phyloP scores from a whole-genome alignment of 2,888 invertebrate species.

The Baronia brevicornis region DNA sequence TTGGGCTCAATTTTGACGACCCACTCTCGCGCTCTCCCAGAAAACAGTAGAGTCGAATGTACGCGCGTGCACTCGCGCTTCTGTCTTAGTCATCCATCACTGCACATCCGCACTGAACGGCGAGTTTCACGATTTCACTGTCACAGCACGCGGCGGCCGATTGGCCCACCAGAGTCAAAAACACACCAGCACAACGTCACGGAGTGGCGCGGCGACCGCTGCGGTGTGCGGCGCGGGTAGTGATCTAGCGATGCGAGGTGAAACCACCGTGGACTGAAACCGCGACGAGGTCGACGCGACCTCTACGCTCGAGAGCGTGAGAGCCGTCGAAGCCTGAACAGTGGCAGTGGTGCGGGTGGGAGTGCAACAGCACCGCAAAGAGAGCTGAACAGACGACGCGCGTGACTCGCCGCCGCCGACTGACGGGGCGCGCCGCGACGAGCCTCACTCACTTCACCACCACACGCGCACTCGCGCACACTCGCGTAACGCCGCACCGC shows the following conservation, averaged over 20 bases:
- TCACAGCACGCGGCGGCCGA: conserved; percentile 64
- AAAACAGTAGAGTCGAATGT: conserved; percentile 47
- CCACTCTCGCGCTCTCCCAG: conserved; percentile 55
- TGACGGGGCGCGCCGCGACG: conserved; percentile 69
- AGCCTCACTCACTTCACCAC: conserved; percentile 49
- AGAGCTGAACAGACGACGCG: conserved; percentile 64
- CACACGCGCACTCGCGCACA: conserved; percentile 58
- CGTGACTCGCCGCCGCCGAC: conserved; percentile 72
- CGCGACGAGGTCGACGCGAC: conserved; percentile 51
- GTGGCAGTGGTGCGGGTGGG: conserved; percentile 51
- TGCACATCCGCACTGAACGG: conserved; percentile 72
- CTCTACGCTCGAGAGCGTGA: conserved; percentile 67
- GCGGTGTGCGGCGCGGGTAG: conserved; percentile 35
- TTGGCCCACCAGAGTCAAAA: conserved; percentile 54
- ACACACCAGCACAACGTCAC: conserved; percentile 45
- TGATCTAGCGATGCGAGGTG: conserved; percentile 33
- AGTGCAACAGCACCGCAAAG: conserved; percentile 44
- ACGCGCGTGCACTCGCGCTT: conserved; percentile 50
- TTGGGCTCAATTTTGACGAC: conserved; percentile 74
- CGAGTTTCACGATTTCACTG: conserved; percentile 69
- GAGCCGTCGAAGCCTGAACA: conserved; percentile 59
- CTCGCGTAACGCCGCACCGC: conserved; percentile 44
- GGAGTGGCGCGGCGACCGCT: conserved; percentile 43
- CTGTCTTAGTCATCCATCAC: conserved; percentile 70
- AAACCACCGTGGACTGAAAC: conserved; percentile 49